Percentiles rank a stretch among this genome's conserved stretches.
These are phyloP conservation scores for Lumbricus terrestris DNA, from an alignment of 2,888 invertebrate genomes.

Conservation along the genomic window DNA sequence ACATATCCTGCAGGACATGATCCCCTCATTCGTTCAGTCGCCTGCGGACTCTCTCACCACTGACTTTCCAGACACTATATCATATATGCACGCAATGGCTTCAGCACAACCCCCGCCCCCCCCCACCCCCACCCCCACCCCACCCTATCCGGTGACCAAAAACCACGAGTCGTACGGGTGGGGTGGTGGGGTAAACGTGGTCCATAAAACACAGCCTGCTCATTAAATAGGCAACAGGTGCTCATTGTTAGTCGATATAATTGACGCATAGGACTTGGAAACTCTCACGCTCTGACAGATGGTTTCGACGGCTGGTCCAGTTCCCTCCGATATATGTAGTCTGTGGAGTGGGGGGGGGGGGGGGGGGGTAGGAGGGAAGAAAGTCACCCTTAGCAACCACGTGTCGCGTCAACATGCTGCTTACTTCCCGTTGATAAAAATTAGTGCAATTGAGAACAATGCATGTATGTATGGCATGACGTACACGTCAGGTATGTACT, in stretches of 20 bases:
- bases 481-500: background rate
- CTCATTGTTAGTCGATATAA: background rate
- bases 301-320: background rate
- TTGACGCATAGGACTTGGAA: background rate
- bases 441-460: background rate
- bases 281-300: background rate
- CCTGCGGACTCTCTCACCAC: background rate
- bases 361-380: background rate
- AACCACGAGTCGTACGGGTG: background rate
- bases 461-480: too few relatives aligned
- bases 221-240: conserved; percentile 3
- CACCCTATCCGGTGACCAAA: background rate
- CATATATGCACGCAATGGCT: too few relatives aligned
- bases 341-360: too few relatives aligned
- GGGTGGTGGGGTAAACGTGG: background rate
- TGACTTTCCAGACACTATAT: too few relatives aligned
- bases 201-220: conserved; percentile 3
- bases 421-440: background rate
- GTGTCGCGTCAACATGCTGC: background rate
- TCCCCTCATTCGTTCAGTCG: background rate
- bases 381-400: background rate
- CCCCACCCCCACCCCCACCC: background rate
- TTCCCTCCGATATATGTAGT: too few relatives aligned
- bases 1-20: background rate
- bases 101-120: too few relatives aligned